phyloP scores from a whole-genome alignment of 2,888 invertebrate species.

The Meteorus cinctellus region DNA sequence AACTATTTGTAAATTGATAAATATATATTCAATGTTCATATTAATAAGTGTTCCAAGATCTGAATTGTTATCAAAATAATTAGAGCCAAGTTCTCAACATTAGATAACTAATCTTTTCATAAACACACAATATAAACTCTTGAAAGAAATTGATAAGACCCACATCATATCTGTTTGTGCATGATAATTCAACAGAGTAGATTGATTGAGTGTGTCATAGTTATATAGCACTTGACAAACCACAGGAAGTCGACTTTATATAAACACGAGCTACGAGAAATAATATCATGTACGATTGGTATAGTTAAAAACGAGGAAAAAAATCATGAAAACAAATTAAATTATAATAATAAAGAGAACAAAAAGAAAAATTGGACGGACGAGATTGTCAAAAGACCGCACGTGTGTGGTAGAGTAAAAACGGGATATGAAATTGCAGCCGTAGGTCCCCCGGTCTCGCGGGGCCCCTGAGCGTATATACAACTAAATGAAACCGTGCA shows the following conservation, averaged over 20 bases:
- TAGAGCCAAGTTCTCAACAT: no score
- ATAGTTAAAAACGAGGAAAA: background rate
- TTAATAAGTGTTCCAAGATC: no score
- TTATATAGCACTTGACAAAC: background rate
- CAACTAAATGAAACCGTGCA: conserved; percentile 55
- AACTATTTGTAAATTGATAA: no score
- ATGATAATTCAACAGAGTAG: background rate
- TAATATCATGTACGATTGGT: background rate
- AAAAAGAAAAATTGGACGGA: conserved; percentile 6
- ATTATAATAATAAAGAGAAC: conserved; percentile 4
- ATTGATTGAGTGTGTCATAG: conserved; percentile 15
- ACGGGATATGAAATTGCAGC: conserved; percentile 38
- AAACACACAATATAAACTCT: background rate
- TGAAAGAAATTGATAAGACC: background rate
- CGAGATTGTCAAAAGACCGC: conserved; percentile 14
- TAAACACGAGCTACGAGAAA: background rate
- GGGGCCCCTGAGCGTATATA: conserved; percentile 36
- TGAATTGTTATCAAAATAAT: no score
- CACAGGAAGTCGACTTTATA: background rate
- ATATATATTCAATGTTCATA: no score
- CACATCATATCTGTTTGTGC: background rate
- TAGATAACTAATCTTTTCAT: background rate
- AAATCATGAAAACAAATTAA: background rate
- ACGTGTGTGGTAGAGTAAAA: conserved; percentile 1
- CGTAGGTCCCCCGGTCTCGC: conserved; percentile 2